Conservation (phyloP, 2,113 vertebrate genomes). For the Pituophis catenifer region DNA sequence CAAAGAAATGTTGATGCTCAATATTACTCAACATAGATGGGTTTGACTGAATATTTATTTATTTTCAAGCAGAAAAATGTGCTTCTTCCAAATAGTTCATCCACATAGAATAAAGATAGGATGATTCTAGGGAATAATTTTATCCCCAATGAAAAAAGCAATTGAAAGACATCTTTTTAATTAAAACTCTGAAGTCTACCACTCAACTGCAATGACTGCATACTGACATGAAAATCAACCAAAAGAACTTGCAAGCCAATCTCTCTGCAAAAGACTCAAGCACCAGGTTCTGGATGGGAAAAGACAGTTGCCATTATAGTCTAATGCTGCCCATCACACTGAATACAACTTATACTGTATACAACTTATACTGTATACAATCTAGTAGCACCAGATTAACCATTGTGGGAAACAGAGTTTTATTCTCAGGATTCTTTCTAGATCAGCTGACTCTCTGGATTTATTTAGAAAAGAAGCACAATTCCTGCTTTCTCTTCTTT, state of each 20-base stretch:
- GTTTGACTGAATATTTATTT: slow-evolving; percentile 56
- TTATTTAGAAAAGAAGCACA: neutral
- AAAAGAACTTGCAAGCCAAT: neutral
- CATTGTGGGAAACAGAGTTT: neutral
- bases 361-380: too few relatives aligned
- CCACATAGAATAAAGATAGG: slow-evolving; percentile 35
- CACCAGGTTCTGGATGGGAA: neutral
- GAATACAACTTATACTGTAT: too few relatives aligned
- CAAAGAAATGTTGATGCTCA: neutral
- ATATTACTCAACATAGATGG: slow-evolving; percentile 31
- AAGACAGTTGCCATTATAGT: neutral
- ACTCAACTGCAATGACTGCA: slow-evolving; percentile 26
- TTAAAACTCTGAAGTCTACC: neutral
- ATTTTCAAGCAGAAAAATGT: slow-evolving; percentile 35
- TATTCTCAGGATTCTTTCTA: neutral
- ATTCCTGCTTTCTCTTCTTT: neutral
- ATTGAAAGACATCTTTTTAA: neutral
- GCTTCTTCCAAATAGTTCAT: slow-evolving; percentile 54
- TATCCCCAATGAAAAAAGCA: slow-evolving; percentile 9
- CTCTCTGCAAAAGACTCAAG: neutral
- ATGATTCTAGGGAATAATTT: slow-evolving; percentile 22
- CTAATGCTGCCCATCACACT: neutral
- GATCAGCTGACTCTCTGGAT: neutral
- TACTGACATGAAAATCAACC: neutral
- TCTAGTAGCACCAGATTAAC: neutral